Evolutionary conservation across 2,113 vertebrate genomes (phyloP), one percentile per base, ranked within the genome.

Genomic region (Hippocampus comes): DNA sequence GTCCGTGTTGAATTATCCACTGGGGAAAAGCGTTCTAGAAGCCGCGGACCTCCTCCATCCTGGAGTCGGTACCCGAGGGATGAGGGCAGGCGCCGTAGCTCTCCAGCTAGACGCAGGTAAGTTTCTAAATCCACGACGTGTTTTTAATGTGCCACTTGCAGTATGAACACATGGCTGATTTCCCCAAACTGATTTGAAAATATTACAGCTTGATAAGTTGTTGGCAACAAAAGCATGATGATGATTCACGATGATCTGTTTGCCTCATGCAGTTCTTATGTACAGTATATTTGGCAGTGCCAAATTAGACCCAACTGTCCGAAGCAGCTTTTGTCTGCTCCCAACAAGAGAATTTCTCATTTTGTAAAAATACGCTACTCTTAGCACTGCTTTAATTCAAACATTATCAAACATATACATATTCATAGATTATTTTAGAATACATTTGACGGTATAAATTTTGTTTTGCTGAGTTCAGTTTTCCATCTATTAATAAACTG

Each of bases 401-500:
- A 72, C 63, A 5, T 51, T 17, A 5, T 20, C 48, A 73, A 85
- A 76, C 75, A 74, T 18, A 38, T 71, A 79, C 68, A 46, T 68
- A 79, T 78, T 78, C 46, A 61, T 63, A 67, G 18, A 78, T 82
- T 8, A 77, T 81, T 81, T 78, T 66, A 77, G 67, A 82, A 74
- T 73, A 76, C 68, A 76, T 93, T 90, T 95, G 93, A 92, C 95
- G 89, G 80, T 96, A 93, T 97, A 95, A 91, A 93, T 93, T 94
- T 95, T 94, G 94, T 94, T 95, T 95, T 93, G 94, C 93, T 94
- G 92, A 90, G 88, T 88, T 91, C 82, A 91, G 93, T 94, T 97
- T 66, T 94, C 93, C 94, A 95, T 97, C 91, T 96, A 90, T 97
- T 98, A 97, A 98, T 98, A 97, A 99, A 96, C 95, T 98, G 96